Evolutionary conservation across 2,113 vertebrate species (phyloP), one percentile per base, ranked within the genome.

Genomic region (Psittacus erithacus): DNA sequence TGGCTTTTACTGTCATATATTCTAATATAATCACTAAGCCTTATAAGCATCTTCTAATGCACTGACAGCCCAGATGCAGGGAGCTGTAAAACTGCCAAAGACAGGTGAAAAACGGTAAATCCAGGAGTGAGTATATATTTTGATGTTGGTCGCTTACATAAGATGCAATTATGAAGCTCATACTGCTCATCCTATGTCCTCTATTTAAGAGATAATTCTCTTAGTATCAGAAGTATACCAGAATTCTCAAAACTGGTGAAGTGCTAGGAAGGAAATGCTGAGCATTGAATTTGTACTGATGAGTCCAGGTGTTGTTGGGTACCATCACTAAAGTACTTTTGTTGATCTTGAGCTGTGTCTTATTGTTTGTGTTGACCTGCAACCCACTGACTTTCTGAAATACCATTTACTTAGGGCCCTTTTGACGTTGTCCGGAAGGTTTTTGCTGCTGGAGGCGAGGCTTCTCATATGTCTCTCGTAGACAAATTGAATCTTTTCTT

Each of bases 401-500:
- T 70, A 4, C 10, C 17, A 13, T 79, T 94, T 91, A 35, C 89
- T 55, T 83, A 99, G 99, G 99, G 99, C 47, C 99, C 99, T 4
- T 99, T 99, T 33, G 99, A 99, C 55, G 99, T 99, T 23, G 99
- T 99, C 76, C 98, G 99, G 82, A 99, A 99, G 88, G 99, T 99
- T 85, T 99, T 99, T 63, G 89, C 96, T 44, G 24, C 96, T 4
- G 99, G 99, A 44, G 98, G 99, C 35, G 99, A 99, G 78, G 95
- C 98, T 2, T 96, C 98, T 78, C 98, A 92, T 88, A 99, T 99
- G 99, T 98, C 99, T 49, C 98, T 99, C 52, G 97, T 99, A 41
- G 99, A 99, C 97, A 99, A 99, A 93, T 98, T 98, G 0, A 99
- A 99, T 92, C 99, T 99, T 38, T 99, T 99, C 97, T 99, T 99